Evolutionary conservation across 2,888 invertebrate species (phyloP).

Genomic region (Tetrapedia diversipes): DNA sequence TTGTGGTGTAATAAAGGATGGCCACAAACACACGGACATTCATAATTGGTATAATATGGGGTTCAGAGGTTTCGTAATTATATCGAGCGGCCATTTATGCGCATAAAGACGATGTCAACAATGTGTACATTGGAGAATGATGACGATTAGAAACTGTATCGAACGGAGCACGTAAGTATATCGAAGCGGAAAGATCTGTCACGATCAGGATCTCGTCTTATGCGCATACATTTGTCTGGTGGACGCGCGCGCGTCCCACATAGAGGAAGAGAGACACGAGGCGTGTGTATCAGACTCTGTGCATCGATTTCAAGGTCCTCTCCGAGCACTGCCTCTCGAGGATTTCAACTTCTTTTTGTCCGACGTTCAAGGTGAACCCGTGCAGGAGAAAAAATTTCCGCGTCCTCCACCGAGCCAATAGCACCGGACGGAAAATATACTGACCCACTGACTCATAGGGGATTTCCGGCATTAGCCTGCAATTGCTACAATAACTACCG

Average conservation of each 20-base stretch:
- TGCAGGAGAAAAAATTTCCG: slow-evolving; percentile 16
- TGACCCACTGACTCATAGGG: slow-evolving; percentile 56
- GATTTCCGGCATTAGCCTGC: slow-evolving; percentile 52
- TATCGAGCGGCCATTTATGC: not conserved
- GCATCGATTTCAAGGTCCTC: slow-evolving; percentile 54
- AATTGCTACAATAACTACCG: slow-evolving; percentile 9
- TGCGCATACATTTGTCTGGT: slow-evolving; percentile 30
- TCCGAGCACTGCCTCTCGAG: slow-evolving; percentile 50
- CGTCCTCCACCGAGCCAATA: slow-evolving; percentile 31
- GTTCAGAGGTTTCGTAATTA: slow-evolving; percentile 32
- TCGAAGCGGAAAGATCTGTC: slow-evolving; percentile 35
- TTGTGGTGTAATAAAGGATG: not conserved
- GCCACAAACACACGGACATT: not conserved
- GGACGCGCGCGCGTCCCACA: not conserved
- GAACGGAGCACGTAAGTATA: not conserved
- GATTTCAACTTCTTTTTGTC: slow-evolving; percentile 57
- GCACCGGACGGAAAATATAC: slow-evolving; percentile 41
- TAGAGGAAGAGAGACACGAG: slow-evolving; percentile 5
- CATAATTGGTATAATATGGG: not conserved
- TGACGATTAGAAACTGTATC: not conserved
- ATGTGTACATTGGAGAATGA: not conserved
- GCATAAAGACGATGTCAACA: too few species aligned
- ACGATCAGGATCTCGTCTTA: slow-evolving; percentile 29
- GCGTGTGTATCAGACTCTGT: slow-evolving; percentile 17
- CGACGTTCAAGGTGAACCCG: slow-evolving; percentile 53